Evolutionary conservation across 2,113 vertebrate genomes (phyloP), one percentile per base, ranked within the genome.

Genomic region (Myanophis thanlyinensis): DNA sequence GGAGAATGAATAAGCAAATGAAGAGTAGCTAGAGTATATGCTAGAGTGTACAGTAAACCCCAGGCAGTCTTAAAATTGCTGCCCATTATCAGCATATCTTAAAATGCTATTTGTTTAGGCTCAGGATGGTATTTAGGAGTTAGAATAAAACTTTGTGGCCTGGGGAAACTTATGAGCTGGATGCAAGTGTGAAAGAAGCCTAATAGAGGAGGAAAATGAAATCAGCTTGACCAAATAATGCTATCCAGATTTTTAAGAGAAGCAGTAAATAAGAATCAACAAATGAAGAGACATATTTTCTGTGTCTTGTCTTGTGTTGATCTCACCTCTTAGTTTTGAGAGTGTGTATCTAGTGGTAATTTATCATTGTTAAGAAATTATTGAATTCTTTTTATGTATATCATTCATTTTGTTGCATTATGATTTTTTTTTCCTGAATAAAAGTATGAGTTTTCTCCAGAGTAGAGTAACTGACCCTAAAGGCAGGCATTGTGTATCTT

Each of bases 1-100:
- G 56, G 93, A 67, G 88, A 92, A 13, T 1, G 2, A n/a, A 53
- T 40, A 23, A 90, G 91, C 91, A 89, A 94, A 88, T 84, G 93
- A 52, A 3, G 53, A 67, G 9, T 89, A 15, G 35, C 52, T 86
- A 85, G 84, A 47, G 85, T 47, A 18, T n/a, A 11, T 52, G 27
- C 86, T 87, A 49, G 23, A 67, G 30, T 67, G 62, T 35, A n/a
- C n/a, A n/a, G n/a, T n/a, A 35, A 67, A 13, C 52, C 51, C 48
- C 46, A 89, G 53, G 52, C 73, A 49, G n/a, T 40, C 49, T 87
- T 86, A 93, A 90, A 86, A 84, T 48, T 30, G 54, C 2, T 91
- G 0, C 9, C 86, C 62, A 85, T 0, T 1, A 88, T 93, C 23
- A 51, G 15, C 52, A 40, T 91, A 44, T 40, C 89, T 85, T 90